phyloP scores from a whole-genome alignment of 2,797 vertebrate species.

The Diplodus puntazzo region DNA sequence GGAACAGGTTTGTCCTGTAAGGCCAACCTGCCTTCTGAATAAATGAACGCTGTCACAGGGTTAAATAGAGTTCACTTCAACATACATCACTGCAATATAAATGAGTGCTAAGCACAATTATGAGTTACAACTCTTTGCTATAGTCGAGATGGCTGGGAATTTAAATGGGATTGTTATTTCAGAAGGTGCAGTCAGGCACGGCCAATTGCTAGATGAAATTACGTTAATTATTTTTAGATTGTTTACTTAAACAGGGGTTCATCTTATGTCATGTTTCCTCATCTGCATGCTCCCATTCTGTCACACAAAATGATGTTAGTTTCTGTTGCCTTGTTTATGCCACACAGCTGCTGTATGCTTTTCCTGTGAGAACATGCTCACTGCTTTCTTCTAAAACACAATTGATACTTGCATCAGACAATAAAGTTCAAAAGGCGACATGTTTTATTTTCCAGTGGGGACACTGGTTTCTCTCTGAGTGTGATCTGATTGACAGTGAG shows the following conservation, averaged over 20 bases:
- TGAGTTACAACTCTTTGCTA: slow-evolving; percentile 23
- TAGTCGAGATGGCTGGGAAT: slow-evolving; percentile 7
- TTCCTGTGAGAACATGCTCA: not conserved
- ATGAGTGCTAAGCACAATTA: slow-evolving; percentile 50
- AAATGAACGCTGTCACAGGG: slow-evolving; percentile 65
- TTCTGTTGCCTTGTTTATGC: slow-evolving; percentile 29
- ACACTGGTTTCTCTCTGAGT: slow-evolving; percentile 4
- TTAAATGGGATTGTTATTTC: slow-evolving; percentile 20
- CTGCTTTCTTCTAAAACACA: slow-evolving; percentile 7
- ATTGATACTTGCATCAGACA: slow-evolving; percentile 4
- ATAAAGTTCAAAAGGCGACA: slow-evolving; percentile 13
- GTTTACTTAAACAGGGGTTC: slow-evolving; percentile 29
- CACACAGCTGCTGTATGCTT: slow-evolving; percentile 19
- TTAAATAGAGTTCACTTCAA: slow-evolving; percentile 69
- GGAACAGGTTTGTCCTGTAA: slow-evolving; percentile 76
- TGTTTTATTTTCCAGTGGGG: slow-evolving; percentile 28
- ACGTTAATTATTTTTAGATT: slow-evolving; percentile 42
- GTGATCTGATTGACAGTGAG: slow-evolving; percentile 16
- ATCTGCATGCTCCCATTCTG: slow-evolving; percentile 34
- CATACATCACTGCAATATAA: slow-evolving; percentile 57
- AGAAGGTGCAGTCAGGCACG: slow-evolving; percentile 12
- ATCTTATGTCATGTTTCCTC: slow-evolving; percentile 13
- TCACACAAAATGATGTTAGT: slow-evolving; percentile 22
- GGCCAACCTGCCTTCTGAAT: slow-evolving; percentile 62
- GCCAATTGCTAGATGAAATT: slow-evolving; percentile 22